These are phyloP conservation scores for Tetragonula carbonaria DNA, from an alignment of 2,888 invertebrate genomes.

Conservation along the genomic window DNA sequence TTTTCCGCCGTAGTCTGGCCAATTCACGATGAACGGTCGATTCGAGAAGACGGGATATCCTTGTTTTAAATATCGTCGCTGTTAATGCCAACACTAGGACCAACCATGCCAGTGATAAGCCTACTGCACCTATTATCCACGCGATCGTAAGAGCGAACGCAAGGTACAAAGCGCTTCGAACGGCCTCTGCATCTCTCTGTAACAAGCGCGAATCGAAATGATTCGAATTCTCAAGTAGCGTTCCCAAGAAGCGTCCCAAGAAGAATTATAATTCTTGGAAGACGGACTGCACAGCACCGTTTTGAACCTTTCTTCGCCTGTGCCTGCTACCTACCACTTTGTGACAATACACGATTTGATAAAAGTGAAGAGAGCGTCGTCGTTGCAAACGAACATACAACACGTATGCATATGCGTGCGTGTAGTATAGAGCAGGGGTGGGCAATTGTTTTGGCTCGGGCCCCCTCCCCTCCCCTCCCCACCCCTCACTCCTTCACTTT, in stretches of 20 bases:
- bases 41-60: constrained; percentile 78
- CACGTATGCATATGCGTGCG: no score
- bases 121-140: constrained; percentile 82
- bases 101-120: constrained; percentile 82
- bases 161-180: constrained; percentile 76
- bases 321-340: no score
- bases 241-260: not conserved
- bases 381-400: not conserved
- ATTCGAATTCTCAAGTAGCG: no score
- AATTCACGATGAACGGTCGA: constrained; percentile 79
- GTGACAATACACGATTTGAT: no score
- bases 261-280: not conserved
- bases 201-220: constrained; percentile 41
- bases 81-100: constrained; percentile 80
- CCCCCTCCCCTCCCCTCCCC: no score
- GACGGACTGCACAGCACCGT: no score
- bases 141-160: constrained; percentile 77
- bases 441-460: no score
- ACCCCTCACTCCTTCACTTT: no score
- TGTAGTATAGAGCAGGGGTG: no score
- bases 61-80: constrained; percentile 77
- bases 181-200: constrained; percentile 77
- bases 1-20: constrained; percentile 82
- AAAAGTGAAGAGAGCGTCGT: not conserved
- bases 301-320: no score